Evolutionary conservation across 92 coral and sea anemone genomes (phyloP).

Genomic region (Isaurus tuberculatus): DNA sequence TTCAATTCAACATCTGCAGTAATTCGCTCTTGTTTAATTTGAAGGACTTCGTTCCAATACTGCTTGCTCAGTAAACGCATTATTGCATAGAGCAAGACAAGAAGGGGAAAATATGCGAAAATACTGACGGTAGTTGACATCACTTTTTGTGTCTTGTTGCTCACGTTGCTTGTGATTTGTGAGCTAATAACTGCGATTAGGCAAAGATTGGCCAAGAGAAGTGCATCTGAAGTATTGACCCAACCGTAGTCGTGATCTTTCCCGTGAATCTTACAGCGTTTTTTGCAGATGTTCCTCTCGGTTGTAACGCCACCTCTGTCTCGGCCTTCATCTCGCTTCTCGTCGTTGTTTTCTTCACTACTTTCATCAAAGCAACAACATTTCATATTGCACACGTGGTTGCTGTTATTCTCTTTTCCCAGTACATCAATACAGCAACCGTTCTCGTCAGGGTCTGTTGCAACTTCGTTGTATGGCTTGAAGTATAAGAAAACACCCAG

Average conservation of each 20-base stretch:
- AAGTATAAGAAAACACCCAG: not conserved
- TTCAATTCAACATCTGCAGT: not conserved
- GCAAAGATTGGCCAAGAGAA: slow-evolving; percentile 43
- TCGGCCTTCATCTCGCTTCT: not conserved
- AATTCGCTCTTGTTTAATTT: not conserved
- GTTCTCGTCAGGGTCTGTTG: not conserved
- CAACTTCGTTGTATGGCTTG: slow-evolving; percentile 31
- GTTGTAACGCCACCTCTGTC: not conserved
- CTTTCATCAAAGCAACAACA: not conserved
- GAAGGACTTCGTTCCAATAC: not conserved
- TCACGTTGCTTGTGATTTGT: slow-evolving; percentile 1
- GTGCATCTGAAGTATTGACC: slow-evolving; percentile 51
- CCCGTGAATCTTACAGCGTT: slow-evolving; percentile 36
- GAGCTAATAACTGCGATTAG: slow-evolving; percentile 44
- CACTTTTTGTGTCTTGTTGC: not conserved
- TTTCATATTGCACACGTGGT: not conserved
- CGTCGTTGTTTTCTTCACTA: not conserved
- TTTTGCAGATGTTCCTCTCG: not conserved
- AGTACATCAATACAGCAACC: not conserved
- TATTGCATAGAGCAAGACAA: slow-evolving; percentile 49
- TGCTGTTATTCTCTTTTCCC: not conserved
- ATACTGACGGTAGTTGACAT: slow-evolving; percentile 23
- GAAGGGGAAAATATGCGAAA: slow-evolving; percentile 37
- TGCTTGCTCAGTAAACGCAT: slow-evolving; percentile 21
- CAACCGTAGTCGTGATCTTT: slow-evolving; percentile 42